Conservation (phyloP, 2,888 invertebrate genomes). For the Julus scanicus region DNA sequence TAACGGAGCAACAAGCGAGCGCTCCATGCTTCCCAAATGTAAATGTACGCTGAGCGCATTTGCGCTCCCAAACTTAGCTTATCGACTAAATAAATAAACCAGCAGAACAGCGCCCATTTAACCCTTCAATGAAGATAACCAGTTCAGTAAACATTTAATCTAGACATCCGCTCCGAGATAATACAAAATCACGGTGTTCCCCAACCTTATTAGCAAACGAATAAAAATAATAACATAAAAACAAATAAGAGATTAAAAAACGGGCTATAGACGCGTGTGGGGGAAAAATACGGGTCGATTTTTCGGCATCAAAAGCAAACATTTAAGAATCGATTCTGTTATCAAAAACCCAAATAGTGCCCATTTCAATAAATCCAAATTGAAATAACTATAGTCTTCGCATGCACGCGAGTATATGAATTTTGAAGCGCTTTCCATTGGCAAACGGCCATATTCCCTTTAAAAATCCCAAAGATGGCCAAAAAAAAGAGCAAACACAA, state of each 20-base stretch:
- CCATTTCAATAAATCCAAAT: neutral
- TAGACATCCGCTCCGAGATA: neutral
- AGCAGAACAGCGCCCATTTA: slow-evolving; percentile 2
- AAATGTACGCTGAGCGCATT: neutral
- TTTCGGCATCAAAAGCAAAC: neutral
- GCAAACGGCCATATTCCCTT: slow-evolving; percentile 36
- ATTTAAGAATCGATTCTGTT: neutral
- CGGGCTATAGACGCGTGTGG: neutral
- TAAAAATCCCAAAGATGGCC: slow-evolving; percentile 39
- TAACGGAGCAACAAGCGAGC: neutral
- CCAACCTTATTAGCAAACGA: neutral
- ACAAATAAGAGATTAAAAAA: neutral
- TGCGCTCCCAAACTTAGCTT: neutral
- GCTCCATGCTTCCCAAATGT: neutral
- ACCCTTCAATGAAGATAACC: neutral
- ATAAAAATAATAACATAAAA: neutral
- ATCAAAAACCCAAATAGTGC: neutral
- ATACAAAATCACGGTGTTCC: neutral
- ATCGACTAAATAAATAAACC: slow-evolving; percentile 39
- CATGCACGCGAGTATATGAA: neutral
- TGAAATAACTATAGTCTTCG: neutral
- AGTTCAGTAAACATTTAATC: neutral
- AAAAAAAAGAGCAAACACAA: slow-evolving; percentile 37
- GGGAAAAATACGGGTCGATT: neutral
- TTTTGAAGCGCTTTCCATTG: slow-evolving; percentile 7